Percentiles rank a stretch among this genome's conserved stretches.
phyloP scores from a whole-genome alignment of 2,797 vertebrate genomes.

The Xenopus petersii region DNA sequence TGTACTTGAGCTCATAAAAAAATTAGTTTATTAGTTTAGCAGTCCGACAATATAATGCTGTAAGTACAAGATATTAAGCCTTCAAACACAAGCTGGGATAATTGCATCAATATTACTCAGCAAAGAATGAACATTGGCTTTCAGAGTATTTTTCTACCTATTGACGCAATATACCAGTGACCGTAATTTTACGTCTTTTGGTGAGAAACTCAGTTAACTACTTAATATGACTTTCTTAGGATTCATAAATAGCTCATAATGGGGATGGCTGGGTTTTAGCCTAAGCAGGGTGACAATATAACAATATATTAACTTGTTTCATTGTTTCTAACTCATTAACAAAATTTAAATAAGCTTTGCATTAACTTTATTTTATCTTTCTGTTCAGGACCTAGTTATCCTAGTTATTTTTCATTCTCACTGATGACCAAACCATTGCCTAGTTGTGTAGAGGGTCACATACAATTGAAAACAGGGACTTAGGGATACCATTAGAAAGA shows the following conservation, averaged over 20 bases:
- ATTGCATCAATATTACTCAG: slow-evolving; percentile 6
- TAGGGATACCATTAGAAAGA: too few species aligned
- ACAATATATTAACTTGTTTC: not conserved
- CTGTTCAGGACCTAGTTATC: too few species aligned
- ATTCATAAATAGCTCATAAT: not conserved
- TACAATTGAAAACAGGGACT: too few species aligned
- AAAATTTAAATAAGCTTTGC: too few species aligned
- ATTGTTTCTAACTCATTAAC: too few species aligned
- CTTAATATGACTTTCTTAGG: slow-evolving; percentile 15
- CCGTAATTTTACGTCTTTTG: not conserved
- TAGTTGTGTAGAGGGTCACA: too few species aligned
- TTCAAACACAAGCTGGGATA: slow-evolving; percentile 2
- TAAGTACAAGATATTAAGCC: slow-evolving; percentile 6
- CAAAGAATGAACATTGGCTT: slow-evolving; percentile 2
- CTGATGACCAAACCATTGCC: too few species aligned
- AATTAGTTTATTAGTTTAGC: not conserved
- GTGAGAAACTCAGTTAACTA: slow-evolving; percentile 12
- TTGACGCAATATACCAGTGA: slow-evolving; percentile 9
- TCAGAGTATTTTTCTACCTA: slow-evolving; percentile 8
- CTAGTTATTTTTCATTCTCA: too few species aligned
- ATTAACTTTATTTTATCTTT: too few species aligned
- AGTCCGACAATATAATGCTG: not conserved
- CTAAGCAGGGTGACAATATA: not conserved
- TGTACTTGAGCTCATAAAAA: not conserved
- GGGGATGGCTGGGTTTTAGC: not conserved